Conservation (phyloP, 1,140 invertebrate species). For the Leptonema lineaticorne region DNA sequence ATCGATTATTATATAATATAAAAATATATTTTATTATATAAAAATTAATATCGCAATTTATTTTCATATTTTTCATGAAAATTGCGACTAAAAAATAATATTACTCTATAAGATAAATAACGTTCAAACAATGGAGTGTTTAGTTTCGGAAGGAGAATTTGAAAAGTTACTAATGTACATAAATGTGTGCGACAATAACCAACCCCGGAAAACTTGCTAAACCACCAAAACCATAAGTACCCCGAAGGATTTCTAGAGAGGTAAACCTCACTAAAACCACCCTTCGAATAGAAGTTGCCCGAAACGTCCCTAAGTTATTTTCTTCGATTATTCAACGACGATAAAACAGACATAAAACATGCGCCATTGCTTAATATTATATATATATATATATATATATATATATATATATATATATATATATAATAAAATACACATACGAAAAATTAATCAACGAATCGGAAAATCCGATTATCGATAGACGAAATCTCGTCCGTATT, state of each 20-base stretch:
- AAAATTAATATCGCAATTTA: neutral
- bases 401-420: neutral
- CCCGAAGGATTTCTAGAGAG: neutral
- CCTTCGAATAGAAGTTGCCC: neutral
- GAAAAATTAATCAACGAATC: neutral
- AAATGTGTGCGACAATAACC: neutral
- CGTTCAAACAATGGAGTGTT: neutral
- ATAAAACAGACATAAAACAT: neutral
- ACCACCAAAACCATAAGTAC: conserved; percentile 4
- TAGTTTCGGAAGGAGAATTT: neutral
- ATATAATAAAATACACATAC: neutral
- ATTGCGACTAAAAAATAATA: neutral
- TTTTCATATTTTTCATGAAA: neutral
- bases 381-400: neutral
- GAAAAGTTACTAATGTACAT: neutral
- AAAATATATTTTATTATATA: neutral
- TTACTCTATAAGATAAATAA: neutral
- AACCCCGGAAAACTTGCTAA: conserved; percentile 1
- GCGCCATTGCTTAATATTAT: neutral
- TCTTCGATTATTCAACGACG: neutral
- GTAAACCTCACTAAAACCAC: conserved; percentile 1
- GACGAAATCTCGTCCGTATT: neutral
- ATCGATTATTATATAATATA: neutral
- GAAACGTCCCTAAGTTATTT: neutral
- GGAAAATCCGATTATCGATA: neutral